Evolutionary conservation across 2,888 invertebrate species (phyloP).

Genomic region (Drosophila anceps): DNA sequence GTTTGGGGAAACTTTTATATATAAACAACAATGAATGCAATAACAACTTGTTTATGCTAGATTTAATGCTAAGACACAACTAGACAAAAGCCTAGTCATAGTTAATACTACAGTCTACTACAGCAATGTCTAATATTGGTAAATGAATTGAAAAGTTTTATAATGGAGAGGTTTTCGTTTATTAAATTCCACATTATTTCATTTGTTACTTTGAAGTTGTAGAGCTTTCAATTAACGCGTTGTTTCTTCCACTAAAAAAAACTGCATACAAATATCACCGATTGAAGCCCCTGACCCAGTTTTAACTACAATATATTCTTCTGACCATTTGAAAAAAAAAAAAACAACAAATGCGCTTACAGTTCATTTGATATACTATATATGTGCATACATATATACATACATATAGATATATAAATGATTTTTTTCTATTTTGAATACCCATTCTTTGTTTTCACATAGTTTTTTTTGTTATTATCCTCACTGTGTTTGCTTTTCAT

Average conservation of each 20-base stretch:
- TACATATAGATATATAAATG: neutral
- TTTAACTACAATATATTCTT: conserved; percentile 32
- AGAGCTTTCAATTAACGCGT: conserved; percentile 32
- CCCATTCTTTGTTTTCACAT: conserved; percentile 33
- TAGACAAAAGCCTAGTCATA: no score
- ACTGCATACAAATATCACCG: conserved; percentile 7
- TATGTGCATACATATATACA: neutral
- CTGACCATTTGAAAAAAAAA: conserved; percentile 1
- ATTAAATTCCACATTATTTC: neutral
- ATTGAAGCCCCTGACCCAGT: conserved; percentile 51
- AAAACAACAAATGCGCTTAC: conserved; percentile 2
- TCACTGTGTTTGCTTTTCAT: conserved; percentile 16
- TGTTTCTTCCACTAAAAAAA: neutral
- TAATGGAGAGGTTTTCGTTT: neutral
- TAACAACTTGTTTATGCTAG: no score
- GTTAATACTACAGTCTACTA: no score
- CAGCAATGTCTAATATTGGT: neutral
- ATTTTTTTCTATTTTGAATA: conserved; percentile 29
- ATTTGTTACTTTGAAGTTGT: neutral
- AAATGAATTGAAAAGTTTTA: neutral
- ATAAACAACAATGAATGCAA: no score
- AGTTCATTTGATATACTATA: conserved; percentile 9
- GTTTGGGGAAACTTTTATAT: no score
- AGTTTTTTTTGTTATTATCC: conserved; percentile 36
- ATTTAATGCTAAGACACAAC: no score